A percentile compares a stretch with the other conserved stretches of the same genome.
phyloP scores from a whole-genome alignment of 1,140 invertebrate species.

The Drosophila willistoni region DNA sequence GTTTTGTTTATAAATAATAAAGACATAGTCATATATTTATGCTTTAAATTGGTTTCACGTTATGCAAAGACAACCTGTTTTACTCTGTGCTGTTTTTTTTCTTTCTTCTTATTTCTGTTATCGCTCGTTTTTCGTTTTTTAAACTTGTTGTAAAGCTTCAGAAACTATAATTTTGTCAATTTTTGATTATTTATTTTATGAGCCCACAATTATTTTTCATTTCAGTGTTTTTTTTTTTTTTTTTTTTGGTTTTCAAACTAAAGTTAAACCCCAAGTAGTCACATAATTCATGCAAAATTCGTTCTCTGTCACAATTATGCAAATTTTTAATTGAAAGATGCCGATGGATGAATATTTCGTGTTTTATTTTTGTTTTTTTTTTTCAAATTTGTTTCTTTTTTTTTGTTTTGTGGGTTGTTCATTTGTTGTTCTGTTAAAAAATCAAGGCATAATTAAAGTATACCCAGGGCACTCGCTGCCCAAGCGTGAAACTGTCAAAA shows the following conservation, averaged over 20 bases:
- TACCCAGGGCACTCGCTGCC: conserved; percentile 78
- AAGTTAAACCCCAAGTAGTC: conserved; percentile 80
- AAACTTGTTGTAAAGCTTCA: conserved; percentile 68
- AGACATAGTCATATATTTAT: conserved; percentile 77
- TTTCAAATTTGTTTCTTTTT: conserved; percentile 51
- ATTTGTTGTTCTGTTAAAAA: conserved; percentile 66
- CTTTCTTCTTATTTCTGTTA: conserved; percentile 39
- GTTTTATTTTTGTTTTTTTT: conserved; percentile 38
- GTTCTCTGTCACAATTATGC: conserved; percentile 75
- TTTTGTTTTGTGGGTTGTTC: conserved; percentile 26
- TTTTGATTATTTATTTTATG: conserved; percentile 79
- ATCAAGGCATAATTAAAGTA: conserved; percentile 78
- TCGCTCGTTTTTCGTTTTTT: conserved; percentile 35
- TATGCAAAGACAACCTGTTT: conserved; percentile 67
- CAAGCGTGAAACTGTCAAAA: conserved; percentile 80
- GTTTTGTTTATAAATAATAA: conserved; percentile 68
- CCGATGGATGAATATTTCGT: conserved; percentile 25
- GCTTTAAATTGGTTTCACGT: conserved; percentile 70
- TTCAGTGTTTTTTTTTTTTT: conserved; percentile 23
- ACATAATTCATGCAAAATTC: conserved; percentile 79
- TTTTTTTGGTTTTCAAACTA: conserved; percentile 32
- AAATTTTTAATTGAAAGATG: conserved; percentile 80
- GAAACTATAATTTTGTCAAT: conserved; percentile 79
- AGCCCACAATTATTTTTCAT: conserved; percentile 59
- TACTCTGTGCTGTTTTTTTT: neutral